These are phyloP conservation scores for Gorsachius magnificus DNA, from an alignment of 2,797 vertebrate species.

Conservation along the genomic window DNA sequence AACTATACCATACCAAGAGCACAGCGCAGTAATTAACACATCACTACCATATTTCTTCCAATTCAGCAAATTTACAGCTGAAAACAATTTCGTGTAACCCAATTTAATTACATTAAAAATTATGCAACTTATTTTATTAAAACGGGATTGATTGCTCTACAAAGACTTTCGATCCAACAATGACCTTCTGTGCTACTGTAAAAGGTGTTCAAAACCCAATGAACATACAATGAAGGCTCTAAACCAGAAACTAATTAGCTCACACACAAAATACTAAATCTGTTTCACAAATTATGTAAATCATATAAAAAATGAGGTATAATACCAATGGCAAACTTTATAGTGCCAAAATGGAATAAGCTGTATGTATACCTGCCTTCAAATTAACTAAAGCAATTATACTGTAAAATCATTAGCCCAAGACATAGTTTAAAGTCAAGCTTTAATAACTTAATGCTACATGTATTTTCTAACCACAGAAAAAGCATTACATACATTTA, in stretches of 20 bases:
- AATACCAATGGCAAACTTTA: conserved; percentile 71
- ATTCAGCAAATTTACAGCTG: conserved; percentile 58
- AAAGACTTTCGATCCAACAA: conserved; percentile 53
- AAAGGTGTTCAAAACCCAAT: conserved; percentile 59
- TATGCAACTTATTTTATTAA: conserved; percentile 64
- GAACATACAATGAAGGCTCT: conserved; percentile 44
- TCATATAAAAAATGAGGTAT: conserved; percentile 66
- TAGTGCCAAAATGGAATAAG: conserved; percentile 69
- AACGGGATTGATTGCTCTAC: conserved; percentile 59
- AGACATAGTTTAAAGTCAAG: conserved; percentile 69
- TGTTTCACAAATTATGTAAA: conserved; percentile 72
- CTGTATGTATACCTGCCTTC: conserved; percentile 65
- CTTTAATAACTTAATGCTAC: conserved; percentile 71
- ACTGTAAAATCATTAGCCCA: conserved; percentile 72
- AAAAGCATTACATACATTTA: conserved; percentile 63
- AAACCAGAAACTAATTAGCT: conserved; percentile 69
- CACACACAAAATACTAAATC: conserved; percentile 64
- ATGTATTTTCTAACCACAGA: conserved; percentile 66
- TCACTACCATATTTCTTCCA: conserved; percentile 35
- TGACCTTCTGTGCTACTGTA: conserved; percentile 39
- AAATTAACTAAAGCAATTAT: conserved; percentile 71
- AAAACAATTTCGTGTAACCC: conserved; percentile 42
- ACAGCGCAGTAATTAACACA: conserved; percentile 55
- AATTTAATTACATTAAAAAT: conserved; percentile 65
- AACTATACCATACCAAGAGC: background rate